Evolutionary conservation across 2,888 invertebrate genomes (phyloP), one percentile per base, ranked within the genome.

Genomic region (Polyommatus iphigenia): DNA sequence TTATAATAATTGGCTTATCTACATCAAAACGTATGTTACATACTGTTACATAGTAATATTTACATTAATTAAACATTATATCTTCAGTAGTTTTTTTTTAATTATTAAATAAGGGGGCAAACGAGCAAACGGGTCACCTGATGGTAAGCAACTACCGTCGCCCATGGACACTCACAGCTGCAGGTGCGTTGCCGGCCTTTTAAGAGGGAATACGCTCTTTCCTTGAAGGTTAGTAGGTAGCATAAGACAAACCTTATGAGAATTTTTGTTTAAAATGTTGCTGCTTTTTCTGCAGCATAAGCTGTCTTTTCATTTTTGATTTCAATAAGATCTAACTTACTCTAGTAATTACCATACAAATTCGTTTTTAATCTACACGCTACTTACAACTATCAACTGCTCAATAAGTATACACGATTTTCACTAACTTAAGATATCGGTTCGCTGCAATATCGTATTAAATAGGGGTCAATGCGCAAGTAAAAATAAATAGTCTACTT

Each of bases 401-500:
- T 24, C 1, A 10, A 29, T 29, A 67, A 32, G 18, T 67, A 62
- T 62, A 29, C 24, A 62, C 4, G 5, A 32, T 67, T 29, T 29
- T 10, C 6, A 67, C 67, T 15, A 62, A 10, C 2, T 67, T 67
- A 29, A 5, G 1, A 15, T 13, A 15, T 67, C 29, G 67, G 29
- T 67, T 15, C 29, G 24, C 67, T 29, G 67, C 67, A 67, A 18
- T 67, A 15, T 67, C 67, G 67, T 29, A 29, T 29, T 15, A 2
- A 67, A 32, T 15, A 32, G 6, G 67, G 67, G 67, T 32, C 67
- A 13, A 29, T 32, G 67, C 29, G 29, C 67, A 67, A 29, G 32
- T 67, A 67, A 67, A 67, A 67, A 67, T 67, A 67, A 67, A 32
- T 32, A 32, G 29, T 67, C 67, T 18, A 67, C 67, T 32, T 67